These are phyloP conservation scores for Cremastinae sp. DNA, from an alignment of 2,888 invertebrate genomes.

Conservation along the genomic window DNA sequence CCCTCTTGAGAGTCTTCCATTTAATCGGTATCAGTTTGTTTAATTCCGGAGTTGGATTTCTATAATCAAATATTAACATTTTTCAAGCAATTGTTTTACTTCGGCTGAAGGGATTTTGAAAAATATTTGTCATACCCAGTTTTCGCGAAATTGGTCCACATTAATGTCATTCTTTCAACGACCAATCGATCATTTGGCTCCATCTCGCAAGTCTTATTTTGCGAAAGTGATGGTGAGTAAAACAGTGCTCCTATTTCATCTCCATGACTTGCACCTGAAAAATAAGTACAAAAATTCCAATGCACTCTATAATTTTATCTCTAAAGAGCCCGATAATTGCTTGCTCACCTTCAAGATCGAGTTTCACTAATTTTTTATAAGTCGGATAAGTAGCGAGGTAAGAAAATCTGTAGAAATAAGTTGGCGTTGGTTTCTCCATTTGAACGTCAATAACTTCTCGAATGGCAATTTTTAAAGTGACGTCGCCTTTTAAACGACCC, in stretches of 20 bases:
- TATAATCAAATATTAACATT: slow-evolving; percentile 34
- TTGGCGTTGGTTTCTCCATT: slow-evolving; percentile 79
- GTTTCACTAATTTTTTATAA: slow-evolving; percentile 1
- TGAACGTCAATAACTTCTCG: slow-evolving; percentile 79
- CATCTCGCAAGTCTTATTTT: slow-evolving; percentile 36
- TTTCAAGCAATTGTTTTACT: background rate
- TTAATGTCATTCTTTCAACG: slow-evolving; percentile 68
- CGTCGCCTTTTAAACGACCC: slow-evolving; percentile 82
- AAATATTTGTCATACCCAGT: slow-evolving; percentile 65
- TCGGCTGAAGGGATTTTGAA: background rate
- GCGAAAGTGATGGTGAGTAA: slow-evolving; percentile 70
- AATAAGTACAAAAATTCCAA: background rate
- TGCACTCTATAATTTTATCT: too few relatives aligned
- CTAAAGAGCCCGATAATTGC: too few relatives aligned
- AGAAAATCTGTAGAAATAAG: slow-evolving; percentile 84
- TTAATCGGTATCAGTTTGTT: slow-evolving; percentile 62
- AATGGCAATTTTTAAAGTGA: slow-evolving; percentile 81
- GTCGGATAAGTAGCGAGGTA: slow-evolving; percentile 72
- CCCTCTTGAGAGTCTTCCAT: slow-evolving; percentile 66
- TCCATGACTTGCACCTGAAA: slow-evolving; percentile 83
- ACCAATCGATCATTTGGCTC: slow-evolving; percentile 67
- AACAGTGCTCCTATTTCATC: slow-evolving; percentile 85
- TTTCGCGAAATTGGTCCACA: slow-evolving; percentile 75
- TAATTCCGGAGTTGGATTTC: slow-evolving; percentile 69
- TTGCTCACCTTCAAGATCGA: slow-evolving; percentile 7